These are phyloP conservation scores for Melitaea athalia DNA, from an alignment of 2,888 invertebrate genomes.

Conservation along the genomic window DNA sequence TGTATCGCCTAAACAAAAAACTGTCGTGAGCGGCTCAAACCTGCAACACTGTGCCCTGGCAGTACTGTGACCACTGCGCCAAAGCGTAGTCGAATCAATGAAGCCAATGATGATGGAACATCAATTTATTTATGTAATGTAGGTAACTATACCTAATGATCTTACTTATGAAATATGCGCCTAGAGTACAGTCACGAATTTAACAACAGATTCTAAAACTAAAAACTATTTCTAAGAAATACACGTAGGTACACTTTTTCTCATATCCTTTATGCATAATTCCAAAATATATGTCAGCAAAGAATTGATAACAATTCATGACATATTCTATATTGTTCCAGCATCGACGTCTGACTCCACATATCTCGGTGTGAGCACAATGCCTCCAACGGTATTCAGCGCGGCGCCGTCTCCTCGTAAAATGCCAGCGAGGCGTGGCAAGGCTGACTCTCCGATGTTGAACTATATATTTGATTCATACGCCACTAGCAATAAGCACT, in stretches of 20 bases:
- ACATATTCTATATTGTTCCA: constrained; percentile 25
- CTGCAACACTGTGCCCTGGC: too few species aligned
- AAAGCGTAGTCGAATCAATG: too few species aligned
- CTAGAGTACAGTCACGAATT: too few species aligned
- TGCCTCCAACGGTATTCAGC: constrained; percentile 60
- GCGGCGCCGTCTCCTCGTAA: constrained; percentile 58
- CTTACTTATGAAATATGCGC: too few species aligned
- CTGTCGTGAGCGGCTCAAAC: too few species aligned
- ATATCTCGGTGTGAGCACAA: constrained; percentile 50
- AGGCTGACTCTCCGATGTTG: constrained; percentile 86
- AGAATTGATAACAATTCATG: neutral
- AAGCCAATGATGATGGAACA: too few species aligned
- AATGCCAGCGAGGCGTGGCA: constrained; percentile 65
- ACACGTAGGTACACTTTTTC: neutral
- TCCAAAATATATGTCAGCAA: neutral
- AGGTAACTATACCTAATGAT: too few species aligned
- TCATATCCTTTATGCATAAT: neutral
- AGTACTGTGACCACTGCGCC: too few species aligned
- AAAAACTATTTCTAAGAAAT: too few species aligned
- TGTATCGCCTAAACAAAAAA: too few species aligned
- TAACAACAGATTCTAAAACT: too few species aligned
- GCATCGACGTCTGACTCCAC: constrained; percentile 52
- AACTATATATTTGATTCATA: constrained; percentile 88
- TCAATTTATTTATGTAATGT: too few species aligned
- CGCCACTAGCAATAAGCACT: constrained; percentile 86